A percentile compares a stretch with the other conserved stretches of the same genome.
phyloP scores from a whole-genome alignment of 1,140 invertebrate genomes.

The Bilobella aurantiaca region DNA sequence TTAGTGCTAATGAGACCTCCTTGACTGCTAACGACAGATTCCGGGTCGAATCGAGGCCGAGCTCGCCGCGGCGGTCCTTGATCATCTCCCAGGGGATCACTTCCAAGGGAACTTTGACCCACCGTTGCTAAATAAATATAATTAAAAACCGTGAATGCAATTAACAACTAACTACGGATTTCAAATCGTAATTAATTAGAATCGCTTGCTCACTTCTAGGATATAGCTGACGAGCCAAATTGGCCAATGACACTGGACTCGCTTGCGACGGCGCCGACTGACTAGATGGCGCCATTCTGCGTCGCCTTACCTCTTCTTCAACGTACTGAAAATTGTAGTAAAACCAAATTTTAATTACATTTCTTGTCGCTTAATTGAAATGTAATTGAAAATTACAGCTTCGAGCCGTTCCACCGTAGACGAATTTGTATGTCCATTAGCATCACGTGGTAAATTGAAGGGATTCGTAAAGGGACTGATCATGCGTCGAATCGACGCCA shows the following conservation, averaged over 20 bases:
- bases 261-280: not conserved
- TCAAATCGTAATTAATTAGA: not conserved
- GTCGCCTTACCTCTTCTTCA: not conserved
- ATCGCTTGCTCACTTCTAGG: not conserved
- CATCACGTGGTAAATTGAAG: not conserved
- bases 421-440: not conserved
- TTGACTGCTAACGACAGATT: not conserved
- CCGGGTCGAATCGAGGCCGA: not conserved
- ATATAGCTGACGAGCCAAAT: not conserved
- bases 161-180: not conserved
- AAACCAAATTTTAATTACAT: not conserved
- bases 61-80: not conserved
- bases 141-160: not conserved
- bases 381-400: not conserved
- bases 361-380: not conserved
- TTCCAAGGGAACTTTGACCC: not conserved
- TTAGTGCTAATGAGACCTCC: not conserved
- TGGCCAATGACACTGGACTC: not conserved
- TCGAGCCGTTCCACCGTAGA: not conserved
- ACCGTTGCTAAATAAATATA: not conserved
- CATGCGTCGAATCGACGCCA: not conserved
- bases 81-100: not conserved
- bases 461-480: not conserved
- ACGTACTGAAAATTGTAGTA: not conserved
- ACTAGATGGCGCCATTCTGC: not conserved